phyloP scores from a whole-genome alignment of 1,140 invertebrate genomes.

The Pseudomyrmex cubaensis region DNA sequence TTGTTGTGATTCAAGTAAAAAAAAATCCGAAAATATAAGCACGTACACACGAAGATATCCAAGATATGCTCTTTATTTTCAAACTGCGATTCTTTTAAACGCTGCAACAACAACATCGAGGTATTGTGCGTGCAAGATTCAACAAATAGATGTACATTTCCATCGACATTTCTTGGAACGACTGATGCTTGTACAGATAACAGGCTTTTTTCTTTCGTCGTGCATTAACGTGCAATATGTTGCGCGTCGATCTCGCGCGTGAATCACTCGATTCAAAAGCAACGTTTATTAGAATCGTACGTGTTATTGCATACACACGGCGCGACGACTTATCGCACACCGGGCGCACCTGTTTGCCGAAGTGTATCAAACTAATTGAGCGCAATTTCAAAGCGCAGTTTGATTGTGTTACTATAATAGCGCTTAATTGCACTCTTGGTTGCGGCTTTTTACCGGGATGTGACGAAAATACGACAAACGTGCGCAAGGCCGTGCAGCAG shows the following conservation, averaged over 20 bases:
- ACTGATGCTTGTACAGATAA: constrained; percentile 32
- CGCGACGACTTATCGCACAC: neutral
- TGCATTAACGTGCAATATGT: neutral
- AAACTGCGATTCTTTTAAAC: neutral
- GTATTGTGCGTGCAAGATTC: neutral
- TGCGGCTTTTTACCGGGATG: neutral
- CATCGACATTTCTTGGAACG: neutral
- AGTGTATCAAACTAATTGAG: constrained; percentile 9
- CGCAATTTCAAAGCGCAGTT: neutral
- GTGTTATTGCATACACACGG: constrained; percentile 7
- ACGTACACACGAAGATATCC: neutral
- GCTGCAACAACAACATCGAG: neutral
- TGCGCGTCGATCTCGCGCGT: constrained; percentile 10
- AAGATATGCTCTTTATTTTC: too few species aligned
- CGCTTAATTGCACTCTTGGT: neutral
- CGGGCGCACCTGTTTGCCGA: neutral
- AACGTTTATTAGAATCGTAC: neutral
- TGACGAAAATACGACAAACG: constrained; percentile 2
- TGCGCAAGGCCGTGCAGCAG: neutral
- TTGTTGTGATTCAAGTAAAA: too few species aligned
- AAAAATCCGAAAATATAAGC: neutral
- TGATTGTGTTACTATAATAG: constrained; percentile 1
- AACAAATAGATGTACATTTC: constrained; percentile 10
- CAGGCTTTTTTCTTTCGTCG: constrained; percentile 20
- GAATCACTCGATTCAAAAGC: constrained; percentile 34